Conservation (phyloP, 2,113 vertebrate species). For the Semnornis frantzii region DNA sequence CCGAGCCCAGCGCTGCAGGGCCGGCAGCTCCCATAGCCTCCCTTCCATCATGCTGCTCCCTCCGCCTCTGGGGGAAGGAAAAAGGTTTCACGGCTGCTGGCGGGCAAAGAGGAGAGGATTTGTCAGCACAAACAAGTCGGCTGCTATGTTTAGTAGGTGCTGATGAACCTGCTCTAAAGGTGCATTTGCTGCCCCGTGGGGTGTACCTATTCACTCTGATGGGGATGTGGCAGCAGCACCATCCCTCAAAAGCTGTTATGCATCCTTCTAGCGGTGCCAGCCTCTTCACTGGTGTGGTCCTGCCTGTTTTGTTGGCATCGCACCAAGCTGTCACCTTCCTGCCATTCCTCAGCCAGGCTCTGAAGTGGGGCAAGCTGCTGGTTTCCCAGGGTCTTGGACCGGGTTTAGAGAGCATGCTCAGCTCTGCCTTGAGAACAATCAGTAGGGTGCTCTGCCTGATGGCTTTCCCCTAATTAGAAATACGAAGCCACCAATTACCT, state of each 20-base stretch:
- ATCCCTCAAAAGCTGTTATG: rapidly evolving
- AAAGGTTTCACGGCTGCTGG: neutral
- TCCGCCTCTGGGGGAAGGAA: neutral
- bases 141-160: neutral
- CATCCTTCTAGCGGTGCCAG: neutral
- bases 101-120: neutral
- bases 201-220: neutral
- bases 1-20: neutral
- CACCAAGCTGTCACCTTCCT: neutral
- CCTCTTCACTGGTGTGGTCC: neutral
- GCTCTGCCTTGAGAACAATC: neutral
- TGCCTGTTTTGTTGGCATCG: neutral
- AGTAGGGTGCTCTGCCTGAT: neutral
- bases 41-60: neutral
- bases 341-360: neutral
- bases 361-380: rapidly evolving
- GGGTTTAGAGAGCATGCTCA: rapidly evolving
- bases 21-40: neutral
- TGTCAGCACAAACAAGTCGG: neutral
- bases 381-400: neutral
- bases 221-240: neutral
- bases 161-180: rapidly evolving
- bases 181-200: rapidly evolving
- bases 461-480: neutral
- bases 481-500: neutral